Base-by-base conservation (phyloP, 2,113 vertebrate genomes). In the Ophiodon elongatus region DNA sequence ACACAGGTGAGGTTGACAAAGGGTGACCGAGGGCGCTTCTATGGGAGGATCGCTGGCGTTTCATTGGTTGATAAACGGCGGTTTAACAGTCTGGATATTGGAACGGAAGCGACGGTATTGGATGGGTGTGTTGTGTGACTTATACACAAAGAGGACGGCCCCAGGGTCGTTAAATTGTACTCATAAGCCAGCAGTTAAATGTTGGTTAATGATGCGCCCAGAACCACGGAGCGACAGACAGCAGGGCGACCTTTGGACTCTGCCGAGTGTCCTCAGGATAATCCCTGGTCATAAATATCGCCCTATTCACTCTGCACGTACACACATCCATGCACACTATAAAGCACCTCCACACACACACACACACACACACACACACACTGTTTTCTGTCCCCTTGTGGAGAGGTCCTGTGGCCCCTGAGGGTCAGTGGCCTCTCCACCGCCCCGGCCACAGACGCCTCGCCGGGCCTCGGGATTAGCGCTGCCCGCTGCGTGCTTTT, bases 251-350 rank as follows among this genome's bases (percentile, higher is more conserved):
- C 95, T 95, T 96, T 93, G 94, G 94, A 96, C 95, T 82, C 84
- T 3, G 13, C 50, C 73, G 57, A 79, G 90, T 87, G 90, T 94
- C 92, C 93, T 92, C 87, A 86, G 92, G 85, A 93, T 94, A 94
- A 95, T 95, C 91, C 90, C 84, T 87, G 56, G 73, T 91, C 93
- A 92, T 96, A 96, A 96, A 95, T 89, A 94, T 91, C 85, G 72
- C 80, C 91, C 86, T 41, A 59, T 86, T 86, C 84, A 57, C 52
- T 77, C 80, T 66, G 77, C 81, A 93, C 83, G 85, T 87, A 93
- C 84, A 85, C 89, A 87, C 83, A 88, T 64, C 29, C n/a, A 66
- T 41, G 60, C 70, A 79, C 75, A 73, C 65, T 71, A 79, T 74
- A 37, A 79, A 83, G 60, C 43, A 56, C 31, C 63, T 13, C 69